These are phyloP conservation scores for Bellardia pandia DNA, from an alignment of 2,888 invertebrate species.

Conservation along the genomic window DNA sequence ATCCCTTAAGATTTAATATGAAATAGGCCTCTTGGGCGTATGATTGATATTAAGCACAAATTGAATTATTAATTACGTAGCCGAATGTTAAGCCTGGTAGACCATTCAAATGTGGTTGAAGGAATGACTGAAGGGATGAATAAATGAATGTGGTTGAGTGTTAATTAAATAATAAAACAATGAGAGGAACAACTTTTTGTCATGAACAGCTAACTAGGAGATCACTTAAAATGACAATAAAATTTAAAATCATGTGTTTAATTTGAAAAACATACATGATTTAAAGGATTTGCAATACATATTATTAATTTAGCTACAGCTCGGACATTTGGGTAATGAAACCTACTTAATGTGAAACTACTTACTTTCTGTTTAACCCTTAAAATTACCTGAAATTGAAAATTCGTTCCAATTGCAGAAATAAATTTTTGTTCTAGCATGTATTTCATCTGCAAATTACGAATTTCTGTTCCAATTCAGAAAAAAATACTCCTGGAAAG, in stretches of 20 bases:
- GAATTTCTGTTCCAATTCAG: too few relatives aligned
- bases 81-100: background rate
- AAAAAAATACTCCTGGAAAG: too few relatives aligned
- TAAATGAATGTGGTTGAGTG: background rate
- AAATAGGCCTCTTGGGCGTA: conserved; percentile 43
- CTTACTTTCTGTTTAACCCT: too few relatives aligned
- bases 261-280: background rate
- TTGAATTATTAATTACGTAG: conserved; percentile 70
- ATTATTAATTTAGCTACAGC: too few relatives aligned
- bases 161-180: conserved; percentile 18
- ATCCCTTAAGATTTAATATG: conserved; percentile 51
- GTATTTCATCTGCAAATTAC: too few relatives aligned
- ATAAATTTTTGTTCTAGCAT: too few relatives aligned
- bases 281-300: too few relatives aligned
- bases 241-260: background rate
- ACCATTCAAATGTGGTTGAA: background rate
- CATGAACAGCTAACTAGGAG: background rate
- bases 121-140: background rate
- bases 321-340: too few relatives aligned
- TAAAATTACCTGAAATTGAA: too few relatives aligned
- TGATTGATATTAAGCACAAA: conserved; percentile 71
- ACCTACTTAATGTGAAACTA: too few relatives aligned
- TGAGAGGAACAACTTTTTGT: background rate
- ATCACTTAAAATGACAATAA: background rate
- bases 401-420: too few relatives aligned